These are phyloP conservation scores for Azorinus chamasolen DNA, from an alignment of 2,888 invertebrate species.

Conservation along the genomic window DNA sequence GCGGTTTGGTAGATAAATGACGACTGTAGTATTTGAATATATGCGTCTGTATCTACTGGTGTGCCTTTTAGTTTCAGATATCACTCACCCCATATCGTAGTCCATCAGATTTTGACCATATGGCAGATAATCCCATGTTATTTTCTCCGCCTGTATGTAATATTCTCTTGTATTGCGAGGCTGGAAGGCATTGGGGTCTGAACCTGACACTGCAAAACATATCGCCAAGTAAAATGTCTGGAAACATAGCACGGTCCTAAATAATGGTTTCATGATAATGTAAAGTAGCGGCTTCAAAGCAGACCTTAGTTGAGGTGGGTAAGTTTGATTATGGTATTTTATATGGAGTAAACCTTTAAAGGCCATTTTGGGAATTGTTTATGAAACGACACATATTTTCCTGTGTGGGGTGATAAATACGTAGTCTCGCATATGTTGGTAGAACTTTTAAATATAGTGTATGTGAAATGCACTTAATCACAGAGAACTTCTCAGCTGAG, in stretches of 20 bases:
- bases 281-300: too few relatives aligned
- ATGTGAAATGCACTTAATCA: too few relatives aligned
- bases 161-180: constrained; percentile 44
- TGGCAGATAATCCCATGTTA: constrained; percentile 59
- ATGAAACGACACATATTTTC: not conserved
- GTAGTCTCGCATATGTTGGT: too few relatives aligned
- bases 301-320: too few relatives aligned
- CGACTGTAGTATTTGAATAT: too few relatives aligned
- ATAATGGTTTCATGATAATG: not conserved
- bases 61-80: too few relatives aligned
- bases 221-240: not conserved
- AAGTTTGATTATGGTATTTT: too few relatives aligned
- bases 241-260: not conserved
- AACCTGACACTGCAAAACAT: constrained; percentile 37
- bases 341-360: not conserved
- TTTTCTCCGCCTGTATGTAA: constrained; percentile 53
- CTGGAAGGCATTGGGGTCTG: constrained; percentile 35
- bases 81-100: constrained; percentile 48
- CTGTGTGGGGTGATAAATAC: too few relatives aligned
- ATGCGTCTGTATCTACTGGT: too few relatives aligned
- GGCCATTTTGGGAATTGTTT: not conserved
- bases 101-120: constrained; percentile 43
- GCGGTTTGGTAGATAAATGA: too few relatives aligned
- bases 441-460: too few relatives aligned
- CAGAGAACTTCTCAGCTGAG: too few relatives aligned